A percentile compares a stretch with the other conserved stretches of the same genome.
Evolutionary conservation across 2,888 invertebrate species (phyloP).

Genomic region (Acleris emargana): DNA sequence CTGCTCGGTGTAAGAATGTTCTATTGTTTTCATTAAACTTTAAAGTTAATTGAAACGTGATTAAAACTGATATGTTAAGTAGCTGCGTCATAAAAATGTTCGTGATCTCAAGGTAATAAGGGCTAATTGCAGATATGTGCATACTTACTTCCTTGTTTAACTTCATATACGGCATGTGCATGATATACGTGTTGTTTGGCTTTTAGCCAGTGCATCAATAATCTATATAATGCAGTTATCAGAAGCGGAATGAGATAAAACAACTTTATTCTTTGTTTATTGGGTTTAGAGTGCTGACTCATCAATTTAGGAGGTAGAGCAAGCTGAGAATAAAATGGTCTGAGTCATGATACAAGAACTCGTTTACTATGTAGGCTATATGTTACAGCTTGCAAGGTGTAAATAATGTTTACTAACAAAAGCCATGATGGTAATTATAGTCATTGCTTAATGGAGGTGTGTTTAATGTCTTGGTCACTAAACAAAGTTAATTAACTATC

Average conservation of each 20-base stretch:
- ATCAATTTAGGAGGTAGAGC: conserved; percentile 40
- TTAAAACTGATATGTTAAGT: conserved; percentile 48
- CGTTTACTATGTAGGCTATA: conserved; percentile 9
- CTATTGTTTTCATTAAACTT: conserved; percentile 42
- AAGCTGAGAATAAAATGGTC: conserved; percentile 30
- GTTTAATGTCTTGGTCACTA: too few species aligned
- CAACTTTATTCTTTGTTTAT: conserved; percentile 47
- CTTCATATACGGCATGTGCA: conserved; percentile 46
- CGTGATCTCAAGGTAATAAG: conserved; percentile 62
- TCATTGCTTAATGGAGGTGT: background rate
- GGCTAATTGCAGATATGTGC: conserved; percentile 41
- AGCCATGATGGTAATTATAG: background rate
- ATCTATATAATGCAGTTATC: conserved; percentile 43
- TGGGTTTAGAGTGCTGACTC: conserved; percentile 45
- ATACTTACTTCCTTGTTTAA: conserved; percentile 52
- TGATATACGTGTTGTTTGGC: conserved; percentile 55
- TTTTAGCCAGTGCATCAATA: conserved; percentile 59
- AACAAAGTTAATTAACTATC: too few species aligned
- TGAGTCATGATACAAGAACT: conserved; percentile 32
- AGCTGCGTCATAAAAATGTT: conserved; percentile 46
- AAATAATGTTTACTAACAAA: conserved; percentile 33
- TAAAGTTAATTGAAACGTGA: conserved; percentile 48
- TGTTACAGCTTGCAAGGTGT: conserved; percentile 15
- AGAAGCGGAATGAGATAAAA: conserved; percentile 47
- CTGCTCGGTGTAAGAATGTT: conserved; percentile 37